Percentiles rank a stretch among this genome's conserved stretches.
Conservation (phyloP, 2,888 invertebrate species). For the Euspilapteryx auroguttella region DNA sequence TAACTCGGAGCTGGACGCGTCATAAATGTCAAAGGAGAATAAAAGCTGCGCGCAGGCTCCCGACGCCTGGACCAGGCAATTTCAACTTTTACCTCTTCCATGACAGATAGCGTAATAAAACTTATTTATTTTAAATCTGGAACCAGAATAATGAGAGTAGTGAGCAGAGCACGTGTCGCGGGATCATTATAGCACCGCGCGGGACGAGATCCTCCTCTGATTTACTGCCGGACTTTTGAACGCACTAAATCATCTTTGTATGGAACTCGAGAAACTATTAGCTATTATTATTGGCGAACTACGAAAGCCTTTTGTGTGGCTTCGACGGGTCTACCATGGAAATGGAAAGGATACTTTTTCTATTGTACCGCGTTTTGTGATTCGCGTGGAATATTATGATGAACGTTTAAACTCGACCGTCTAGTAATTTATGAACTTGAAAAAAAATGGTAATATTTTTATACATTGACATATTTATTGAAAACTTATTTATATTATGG, state of each 20-base stretch:
- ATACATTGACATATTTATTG: constrained; percentile 7
- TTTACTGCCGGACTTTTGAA: constrained; percentile 53
- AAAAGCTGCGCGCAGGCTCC: constrained; percentile 21
- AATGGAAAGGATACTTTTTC: constrained; percentile 23
- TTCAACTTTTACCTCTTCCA: constrained; percentile 41
- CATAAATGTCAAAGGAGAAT: constrained; percentile 45
- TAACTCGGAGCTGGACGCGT: constrained; percentile 31
- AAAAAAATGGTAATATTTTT: constrained; percentile 12
- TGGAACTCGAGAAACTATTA: constrained; percentile 57
- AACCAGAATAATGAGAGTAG: constrained; percentile 44
- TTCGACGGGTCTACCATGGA: constrained; percentile 16
- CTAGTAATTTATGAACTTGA: constrained; percentile 14
- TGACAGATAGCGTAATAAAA: constrained; percentile 57
- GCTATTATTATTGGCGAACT: constrained; percentile 51
- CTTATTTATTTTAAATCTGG: constrained; percentile 50
- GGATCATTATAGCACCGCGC: constrained; percentile 29
- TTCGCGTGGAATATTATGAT: constrained; percentile 37
- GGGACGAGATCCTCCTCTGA: constrained; percentile 40
- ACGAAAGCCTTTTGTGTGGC: constrained; percentile 34
- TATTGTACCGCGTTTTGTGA: constrained; percentile 28
- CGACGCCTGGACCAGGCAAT: constrained; percentile 27
- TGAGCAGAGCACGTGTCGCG: constrained; percentile 36
- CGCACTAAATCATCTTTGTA: constrained; percentile 52
- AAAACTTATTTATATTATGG: too few species aligned
- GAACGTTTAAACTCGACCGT: constrained; percentile 15